These are phyloP conservation scores for Batillaria attramentaria DNA, from an alignment of 1,140 invertebrate genomes.

Conservation along the genomic window DNA sequence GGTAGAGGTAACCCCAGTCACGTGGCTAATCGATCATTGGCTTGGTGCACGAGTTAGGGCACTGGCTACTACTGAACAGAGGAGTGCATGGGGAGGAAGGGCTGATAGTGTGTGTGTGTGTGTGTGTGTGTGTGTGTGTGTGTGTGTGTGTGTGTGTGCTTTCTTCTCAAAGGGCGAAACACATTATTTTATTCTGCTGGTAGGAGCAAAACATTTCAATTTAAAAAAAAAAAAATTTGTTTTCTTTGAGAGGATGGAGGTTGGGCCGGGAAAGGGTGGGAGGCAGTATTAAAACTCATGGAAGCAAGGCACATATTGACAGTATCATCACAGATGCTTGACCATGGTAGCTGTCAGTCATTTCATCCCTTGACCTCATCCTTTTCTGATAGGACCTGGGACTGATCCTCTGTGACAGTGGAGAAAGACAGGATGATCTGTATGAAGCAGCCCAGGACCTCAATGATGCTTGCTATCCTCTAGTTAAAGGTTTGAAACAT, in stretches of 20 bases:
- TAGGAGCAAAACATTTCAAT: background rate
- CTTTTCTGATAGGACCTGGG: background rate
- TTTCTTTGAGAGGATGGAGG: background rate
- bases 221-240: background rate
- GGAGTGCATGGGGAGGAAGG: too few species aligned
- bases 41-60: too few species aligned
- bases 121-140: background rate
- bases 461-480: constrained; percentile 24
- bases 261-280: too few species aligned
- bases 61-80: too few species aligned
- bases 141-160: background rate
- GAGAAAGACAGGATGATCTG: background rate
- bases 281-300: background rate
- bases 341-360: background rate
- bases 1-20: too few species aligned
- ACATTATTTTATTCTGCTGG: background rate
- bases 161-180: background rate
- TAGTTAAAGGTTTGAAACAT: background rate
- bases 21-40: too few species aligned
- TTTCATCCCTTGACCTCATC: background rate
- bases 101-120: too few species aligned
- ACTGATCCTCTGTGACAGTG: background rate
- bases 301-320: background rate
- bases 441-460: background rate
- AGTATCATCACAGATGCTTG: too few species aligned